A percentile compares a stretch with the other conserved stretches of the same genome.
Conservation (phyloP, 2,888 invertebrate genomes). For the Orthosia gracilis region DNA sequence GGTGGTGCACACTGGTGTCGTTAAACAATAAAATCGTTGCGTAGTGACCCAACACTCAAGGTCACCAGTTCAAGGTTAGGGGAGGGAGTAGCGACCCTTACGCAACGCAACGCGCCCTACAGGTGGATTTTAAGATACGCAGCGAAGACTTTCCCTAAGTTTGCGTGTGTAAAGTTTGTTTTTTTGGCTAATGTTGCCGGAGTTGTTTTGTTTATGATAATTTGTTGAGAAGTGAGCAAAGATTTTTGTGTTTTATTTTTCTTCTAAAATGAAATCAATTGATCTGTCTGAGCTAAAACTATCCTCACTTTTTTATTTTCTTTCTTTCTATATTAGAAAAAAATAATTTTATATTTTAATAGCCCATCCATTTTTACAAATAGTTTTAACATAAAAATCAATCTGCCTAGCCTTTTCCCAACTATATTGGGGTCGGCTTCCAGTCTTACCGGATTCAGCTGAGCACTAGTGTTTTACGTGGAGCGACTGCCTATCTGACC, state of each 20-base stretch:
- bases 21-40: slow-evolving; percentile 72
- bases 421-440: too few species aligned
- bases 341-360: neutral
- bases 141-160: slow-evolving; percentile 36
- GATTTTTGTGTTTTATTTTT: neutral
- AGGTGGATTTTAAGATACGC: slow-evolving; percentile 72
- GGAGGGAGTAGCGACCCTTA: slow-evolving; percentile 77
- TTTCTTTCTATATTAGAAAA: too few species aligned
- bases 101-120: slow-evolving; percentile 73
- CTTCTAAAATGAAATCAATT: too few species aligned
- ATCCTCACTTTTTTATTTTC: too few species aligned
- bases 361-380: too few species aligned
- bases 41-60: slow-evolving; percentile 81
- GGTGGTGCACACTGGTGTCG: slow-evolving; percentile 67
- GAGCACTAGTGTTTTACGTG: too few species aligned
- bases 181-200: neutral
- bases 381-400: neutral
- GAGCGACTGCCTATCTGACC: too few species aligned
- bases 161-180: slow-evolving; percentile 30
- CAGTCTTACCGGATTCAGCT: too few species aligned
- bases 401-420: too few species aligned
- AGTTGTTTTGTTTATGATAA: slow-evolving; percentile 14
- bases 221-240: neutral
- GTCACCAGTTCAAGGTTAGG: slow-evolving; percentile 81
- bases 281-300: too few species aligned